Evolutionary conservation across 2,113 vertebrate species (phyloP), one percentile per base, ranked within the genome.

Genomic region (Hippocampus comes): DNA sequence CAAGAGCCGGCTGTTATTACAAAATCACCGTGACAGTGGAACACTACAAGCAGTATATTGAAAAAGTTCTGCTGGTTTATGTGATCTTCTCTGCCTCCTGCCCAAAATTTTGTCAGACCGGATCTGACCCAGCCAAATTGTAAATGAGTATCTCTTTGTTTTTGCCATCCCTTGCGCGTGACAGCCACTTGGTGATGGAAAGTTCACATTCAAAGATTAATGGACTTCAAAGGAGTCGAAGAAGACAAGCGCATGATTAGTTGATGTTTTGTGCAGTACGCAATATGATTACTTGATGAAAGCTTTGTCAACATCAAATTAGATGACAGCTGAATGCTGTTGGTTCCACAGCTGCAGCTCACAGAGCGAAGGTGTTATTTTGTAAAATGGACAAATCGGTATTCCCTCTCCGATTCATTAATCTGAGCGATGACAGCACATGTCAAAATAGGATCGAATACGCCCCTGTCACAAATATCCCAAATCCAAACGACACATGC

Each of bases 41-140:
- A 38, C 27, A 53, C 3, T 18, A 53, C 42, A 60, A 51, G 66
- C 67, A 9, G 12, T 14, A 74, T 43, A 78, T 63, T 67, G 30
- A 67, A 30, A 70, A 49, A 63, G 9, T n/a, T 21, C 72, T 30
- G 30, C 46, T 63, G 21, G 25, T 79, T 80, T 74, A 61, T 41
- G 34, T 74, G 78, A 80, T 64, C 34, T 27, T 41, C 75, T 51
- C 38, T 70, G 25, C 75, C 63, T 65, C 60, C 46, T 69, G 53
- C 60, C 68, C 23, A 66, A 51, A 65, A 78, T 38, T 81, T 55
- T 61, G 85, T 68, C 27, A 63, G 64, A 64, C 34, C 53, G 30
- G 53, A 86, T 75, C 21, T 80, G 78, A 85, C 79, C 82, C 57
- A 79, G 77, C 77, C 73, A 75, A 4, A 87, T 85, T 81, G 79